Percentiles rank a stretch among this genome's conserved stretches.
Evolutionary conservation across 1,140 invertebrate species (phyloP).

Genomic region (Neotoxoptera formosana): DNA sequence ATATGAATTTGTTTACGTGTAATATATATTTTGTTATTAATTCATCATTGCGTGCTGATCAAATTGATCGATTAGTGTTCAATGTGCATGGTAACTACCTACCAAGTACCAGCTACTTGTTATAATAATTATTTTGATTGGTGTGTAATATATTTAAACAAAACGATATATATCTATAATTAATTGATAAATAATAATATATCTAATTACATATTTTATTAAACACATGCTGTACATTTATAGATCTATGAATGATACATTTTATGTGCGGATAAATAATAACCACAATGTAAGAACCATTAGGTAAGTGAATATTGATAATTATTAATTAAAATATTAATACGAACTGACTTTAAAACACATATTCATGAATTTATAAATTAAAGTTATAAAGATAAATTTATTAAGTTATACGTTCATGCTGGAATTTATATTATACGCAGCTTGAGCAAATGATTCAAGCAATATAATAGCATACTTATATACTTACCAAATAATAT

Average conservation of each 20-base stretch:
- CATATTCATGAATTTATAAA: neutral
- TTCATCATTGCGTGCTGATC: neutral
- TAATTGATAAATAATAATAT: neutral
- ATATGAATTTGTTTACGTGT: neutral
- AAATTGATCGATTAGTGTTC: neutral
- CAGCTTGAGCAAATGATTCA: neutral
- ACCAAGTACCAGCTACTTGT: neutral
- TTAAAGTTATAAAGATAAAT: neutral
- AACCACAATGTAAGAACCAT: neutral
- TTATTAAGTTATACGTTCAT: neutral
- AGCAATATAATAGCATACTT: neutral
- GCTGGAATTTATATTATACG: neutral
- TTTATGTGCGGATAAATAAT: neutral
- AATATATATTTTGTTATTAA: neutral
- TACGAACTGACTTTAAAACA: neutral
- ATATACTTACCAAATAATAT: neutral
- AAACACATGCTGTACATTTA: neutral
- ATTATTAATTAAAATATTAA: neutral
- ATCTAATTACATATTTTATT: neutral
- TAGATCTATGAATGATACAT: neutral
- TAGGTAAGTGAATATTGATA: neutral
- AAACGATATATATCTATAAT: neutral
- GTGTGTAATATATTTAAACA: neutral
- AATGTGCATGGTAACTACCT: neutral
- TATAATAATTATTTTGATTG: neutral